A percentile compares a stretch with the other conserved stretches of the same genome.
Evolutionary conservation across 2,888 invertebrate species (phyloP).

Genomic region (Galerucella nymphaeae): DNA sequence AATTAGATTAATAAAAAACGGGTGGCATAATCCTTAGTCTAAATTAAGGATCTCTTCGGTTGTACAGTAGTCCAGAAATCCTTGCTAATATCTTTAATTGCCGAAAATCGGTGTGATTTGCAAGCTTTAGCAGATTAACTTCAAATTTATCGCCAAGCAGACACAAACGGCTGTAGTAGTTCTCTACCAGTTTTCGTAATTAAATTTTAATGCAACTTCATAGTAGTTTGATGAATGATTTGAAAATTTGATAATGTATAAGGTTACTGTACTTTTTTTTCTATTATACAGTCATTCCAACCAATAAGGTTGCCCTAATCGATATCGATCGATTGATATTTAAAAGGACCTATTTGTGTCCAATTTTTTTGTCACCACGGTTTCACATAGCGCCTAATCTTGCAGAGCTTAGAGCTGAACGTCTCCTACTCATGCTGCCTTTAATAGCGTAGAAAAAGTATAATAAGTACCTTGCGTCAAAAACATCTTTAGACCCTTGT

Average conservation of each 20-base stretch:
- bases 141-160: slow-evolving; percentile 44
- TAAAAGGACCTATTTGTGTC: too few species aligned
- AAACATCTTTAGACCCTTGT: too few species aligned
- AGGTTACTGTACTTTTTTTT: not conserved
- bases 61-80: slow-evolving; percentile 38
- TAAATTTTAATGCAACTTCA: slow-evolving; percentile 29
- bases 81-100: slow-evolving; percentile 48
- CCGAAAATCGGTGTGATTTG: slow-evolving; percentile 45
- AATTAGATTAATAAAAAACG: slow-evolving; percentile 25
- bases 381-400: too few species aligned
- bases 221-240: slow-evolving; percentile 13
- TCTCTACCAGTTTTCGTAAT: slow-evolving; percentile 8
- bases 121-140: slow-evolving; percentile 42
- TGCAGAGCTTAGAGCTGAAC: too few species aligned
- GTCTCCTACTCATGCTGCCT: too few species aligned
- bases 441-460: too few species aligned
- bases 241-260: slow-evolving; percentile 14
- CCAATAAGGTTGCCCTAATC: too few species aligned
- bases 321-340: too few species aligned
- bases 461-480: too few species aligned
- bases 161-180: slow-evolving; percentile 28
- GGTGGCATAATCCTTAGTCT: slow-evolving; percentile 31
- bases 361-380: too few species aligned
- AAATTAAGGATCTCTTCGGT: slow-evolving; percentile 39
- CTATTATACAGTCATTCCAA: too few species aligned